Base-by-base conservation (phyloP, 30 jellyfish, hydroid and myxozoan genomes). In the Turritopsis dohrnii region DNA sequence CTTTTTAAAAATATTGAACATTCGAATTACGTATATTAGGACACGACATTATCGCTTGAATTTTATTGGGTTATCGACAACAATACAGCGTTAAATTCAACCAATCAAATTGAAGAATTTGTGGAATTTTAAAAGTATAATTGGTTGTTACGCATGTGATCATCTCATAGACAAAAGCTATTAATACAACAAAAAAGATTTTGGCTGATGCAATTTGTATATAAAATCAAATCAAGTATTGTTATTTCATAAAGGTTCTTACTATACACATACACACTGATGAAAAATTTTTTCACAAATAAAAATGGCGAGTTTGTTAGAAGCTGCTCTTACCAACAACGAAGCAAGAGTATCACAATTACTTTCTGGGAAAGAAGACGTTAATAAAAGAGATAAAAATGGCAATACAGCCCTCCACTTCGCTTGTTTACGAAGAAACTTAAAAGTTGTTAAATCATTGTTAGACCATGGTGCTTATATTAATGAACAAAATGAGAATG, bases 361-460 rank as follows among this genome's bases (percentile, higher is more conserved):
- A 27, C 28, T 69, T 23, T n/a, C 31, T 8, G 30, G 22, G 9
- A 27, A n/a, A 1, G 28, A 27, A 9, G 77, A 69, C 31, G 30
- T 69, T 19, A 27, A 69, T 69, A 16, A 69, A 69, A 69, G 30
- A 69, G 22, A 69, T 27, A 0, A n/a, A 69, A 69, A 69, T 69
- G 77, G 77, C 22, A 69, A 19, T 27, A 69, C 77, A 19, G 31
- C 77, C 16, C 28, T 69, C 30, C 77, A 69, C 22, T 69, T n/a
- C 19, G 77, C 77, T 23, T 69, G 77, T 69, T 69, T n/a, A 23
- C 28, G 30, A 69, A 27, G 77, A 69, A n/a, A 69, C 22, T 27
- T 23, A 69, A 23, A 69, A 69, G 30, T 69, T 7, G 77, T 69
- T 23, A 19, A 7, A 69, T 9, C 28, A 9, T 27, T 69, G 28